Percentiles rank a stretch among this genome's conserved stretches.
These are phyloP conservation scores for Cyprinodon brontotheroides DNA, from an alignment of 2,113 vertebrate genomes.

Conservation along the genomic window DNA sequence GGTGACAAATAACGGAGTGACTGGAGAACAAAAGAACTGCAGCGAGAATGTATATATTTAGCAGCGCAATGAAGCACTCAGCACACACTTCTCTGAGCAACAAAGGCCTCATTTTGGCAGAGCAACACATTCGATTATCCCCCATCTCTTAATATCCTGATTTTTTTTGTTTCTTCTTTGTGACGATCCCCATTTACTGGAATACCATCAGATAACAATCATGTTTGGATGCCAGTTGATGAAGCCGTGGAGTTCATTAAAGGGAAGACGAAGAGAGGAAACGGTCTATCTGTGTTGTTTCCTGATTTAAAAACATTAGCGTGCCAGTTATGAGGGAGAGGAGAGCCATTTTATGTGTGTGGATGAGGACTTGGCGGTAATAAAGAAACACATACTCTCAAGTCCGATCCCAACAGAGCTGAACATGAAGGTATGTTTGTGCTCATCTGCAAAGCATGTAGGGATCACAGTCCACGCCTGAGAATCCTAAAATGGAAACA, in stretches of 20 bases:
- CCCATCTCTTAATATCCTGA: conserved; percentile 8
- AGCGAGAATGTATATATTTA: conserved; percentile 54
- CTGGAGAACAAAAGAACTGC: conserved; percentile 59
- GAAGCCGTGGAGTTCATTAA: conserved; percentile 4
- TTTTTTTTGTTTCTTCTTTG: conserved; percentile 1
- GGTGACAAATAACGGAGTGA: conserved; percentile 67
- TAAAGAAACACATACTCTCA: neutral
- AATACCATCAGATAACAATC: neutral
- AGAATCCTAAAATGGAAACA: neutral
- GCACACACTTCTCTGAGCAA: conserved; percentile 17
- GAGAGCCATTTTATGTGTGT: neutral
- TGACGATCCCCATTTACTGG: neutral
- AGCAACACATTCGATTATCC: conserved; percentile 26
- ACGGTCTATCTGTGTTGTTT: neutral
- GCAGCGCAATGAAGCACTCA: conserved; percentile 9
- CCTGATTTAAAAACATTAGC: neutral
- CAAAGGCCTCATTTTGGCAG: conserved; percentile 17
- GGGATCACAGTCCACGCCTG: neutral
- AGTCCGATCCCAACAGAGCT: neutral
- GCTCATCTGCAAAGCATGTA: neutral
- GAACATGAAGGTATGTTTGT: neutral
- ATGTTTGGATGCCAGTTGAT: conserved; percentile 3
- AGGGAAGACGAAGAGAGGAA: neutral
- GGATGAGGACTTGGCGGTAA: neutral
- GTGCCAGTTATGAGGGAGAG: neutral